Percentiles rank a stretch among this genome's conserved stretches.
Evolutionary conservation across 2,888 invertebrate species (phyloP).

Genomic region (Prenolepis imparis): DNA sequence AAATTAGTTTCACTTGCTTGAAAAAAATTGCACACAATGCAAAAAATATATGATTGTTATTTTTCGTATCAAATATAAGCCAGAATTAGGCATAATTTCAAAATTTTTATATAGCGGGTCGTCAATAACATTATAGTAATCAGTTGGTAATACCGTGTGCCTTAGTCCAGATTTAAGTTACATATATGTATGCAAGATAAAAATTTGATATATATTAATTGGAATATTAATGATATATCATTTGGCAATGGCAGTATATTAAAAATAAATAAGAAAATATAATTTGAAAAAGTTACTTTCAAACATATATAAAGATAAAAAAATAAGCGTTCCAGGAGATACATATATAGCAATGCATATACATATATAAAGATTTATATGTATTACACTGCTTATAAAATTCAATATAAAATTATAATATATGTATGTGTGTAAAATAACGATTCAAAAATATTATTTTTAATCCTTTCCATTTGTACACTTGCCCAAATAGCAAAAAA

Average conservation of each 20-base stretch:
- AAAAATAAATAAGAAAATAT: not conserved
- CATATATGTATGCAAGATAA: not conserved
- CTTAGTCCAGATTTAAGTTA: not conserved
- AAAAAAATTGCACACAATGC: not conserved
- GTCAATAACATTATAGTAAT: not conserved
- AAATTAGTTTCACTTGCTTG: not conserved
- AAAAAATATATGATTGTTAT: constrained; percentile 1
- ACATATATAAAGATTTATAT: not conserved
- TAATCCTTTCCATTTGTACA: not conserved
- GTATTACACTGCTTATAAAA: not conserved
- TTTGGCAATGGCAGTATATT: not conserved
- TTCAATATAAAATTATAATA: not conserved
- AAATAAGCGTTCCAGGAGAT: not conserved
- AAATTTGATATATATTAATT: not conserved
- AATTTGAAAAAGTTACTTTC: not conserved
- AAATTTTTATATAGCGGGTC: not conserved
- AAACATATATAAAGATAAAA: not conserved
- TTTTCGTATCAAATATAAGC: not conserved
- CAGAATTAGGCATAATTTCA: not conserved
- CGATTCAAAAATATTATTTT: not conserved
- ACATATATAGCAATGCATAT: not conserved
- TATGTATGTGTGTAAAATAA: not conserved
- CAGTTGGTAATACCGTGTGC: not conserved
- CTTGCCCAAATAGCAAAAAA: too few species aligned
- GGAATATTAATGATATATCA: not conserved